These are phyloP conservation scores for Drosophila anomalata DNA, from an alignment of 2,888 invertebrate species.

Conservation along the genomic window DNA sequence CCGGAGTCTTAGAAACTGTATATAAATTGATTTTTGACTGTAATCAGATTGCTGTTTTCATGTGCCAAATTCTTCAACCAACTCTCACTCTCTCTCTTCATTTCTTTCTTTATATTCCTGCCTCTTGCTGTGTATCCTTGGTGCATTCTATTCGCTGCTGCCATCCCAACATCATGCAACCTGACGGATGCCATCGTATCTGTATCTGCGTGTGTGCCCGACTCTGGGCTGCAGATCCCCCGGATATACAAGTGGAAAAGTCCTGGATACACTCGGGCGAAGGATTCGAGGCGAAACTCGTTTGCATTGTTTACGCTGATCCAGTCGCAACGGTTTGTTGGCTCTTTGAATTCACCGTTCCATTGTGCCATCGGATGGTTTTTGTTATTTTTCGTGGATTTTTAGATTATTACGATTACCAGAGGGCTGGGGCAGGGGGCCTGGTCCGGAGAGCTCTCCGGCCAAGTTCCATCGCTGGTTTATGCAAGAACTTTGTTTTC, in stretches of 20 bases:
- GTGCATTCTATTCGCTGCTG: constrained; percentile 6
- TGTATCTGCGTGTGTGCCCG: constrained; percentile 14
- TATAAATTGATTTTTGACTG: constrained; percentile 60
- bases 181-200: constrained; percentile 35
- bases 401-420: constrained; percentile 59
- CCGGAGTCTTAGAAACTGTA: constrained; percentile 42
- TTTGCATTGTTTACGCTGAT: constrained; percentile 88
- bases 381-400: constrained; percentile 48
- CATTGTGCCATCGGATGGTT: constrained; percentile 41
- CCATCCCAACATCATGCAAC: constrained; percentile 23
- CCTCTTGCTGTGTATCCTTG: constrained; percentile 7
- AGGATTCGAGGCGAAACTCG: constrained; percentile 88
- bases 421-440: constrained; percentile 14
- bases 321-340: constrained; percentile 87
- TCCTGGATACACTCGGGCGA: constrained; percentile 90
- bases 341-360: constrained; percentile 53
- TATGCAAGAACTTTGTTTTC: constrained; percentile 58
- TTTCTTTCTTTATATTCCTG: constrained; percentile 7
- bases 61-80: constrained; percentile 41
- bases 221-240: constrained; percentile 85
- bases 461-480: constrained; percentile 16
- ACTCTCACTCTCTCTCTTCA: constrained; percentile 4
- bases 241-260: constrained; percentile 88
- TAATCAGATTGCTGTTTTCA: constrained; percentile 53
- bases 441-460: constrained; percentile 9